These are phyloP conservation scores for Tachina fera DNA, from an alignment of 2,888 invertebrate species.

Conservation along the genomic window DNA sequence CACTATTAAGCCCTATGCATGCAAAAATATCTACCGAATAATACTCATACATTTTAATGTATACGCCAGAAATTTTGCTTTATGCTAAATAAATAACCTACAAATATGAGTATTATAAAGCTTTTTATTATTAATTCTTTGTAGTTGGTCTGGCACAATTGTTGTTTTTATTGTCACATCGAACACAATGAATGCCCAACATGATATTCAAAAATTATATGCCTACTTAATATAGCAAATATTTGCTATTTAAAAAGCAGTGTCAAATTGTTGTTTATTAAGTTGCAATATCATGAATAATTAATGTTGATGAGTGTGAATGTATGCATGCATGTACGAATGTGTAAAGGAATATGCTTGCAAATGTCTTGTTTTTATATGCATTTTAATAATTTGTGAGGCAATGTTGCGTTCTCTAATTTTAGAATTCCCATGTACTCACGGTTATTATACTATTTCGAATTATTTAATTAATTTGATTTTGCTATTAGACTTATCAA, in stretches of 20 bases:
- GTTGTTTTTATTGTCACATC: not conserved
- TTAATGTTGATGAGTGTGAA: not conserved
- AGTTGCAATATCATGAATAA: slow-evolving; percentile 30
- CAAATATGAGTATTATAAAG: not conserved
- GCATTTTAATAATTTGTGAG: slow-evolving; percentile 47
- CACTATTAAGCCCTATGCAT: too few species aligned
- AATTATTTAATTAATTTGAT: slow-evolving; percentile 8
- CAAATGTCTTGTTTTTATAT: not conserved
- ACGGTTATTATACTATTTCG: not conserved
- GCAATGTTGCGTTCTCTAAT: slow-evolving; percentile 45
- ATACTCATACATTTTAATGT: too few species aligned
- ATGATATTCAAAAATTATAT: slow-evolving; percentile 53
- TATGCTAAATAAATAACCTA: too few species aligned
- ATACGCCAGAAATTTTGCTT: too few species aligned
- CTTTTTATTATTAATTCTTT: not conserved
- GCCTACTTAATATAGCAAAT: slow-evolving; percentile 56
- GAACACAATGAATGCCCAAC: not conserved
- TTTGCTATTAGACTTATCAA: not conserved
- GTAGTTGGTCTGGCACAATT: not conserved
- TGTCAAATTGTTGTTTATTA: slow-evolving; percentile 59
- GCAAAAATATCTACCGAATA: too few species aligned
- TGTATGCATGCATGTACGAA: too few species aligned
- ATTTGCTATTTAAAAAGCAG: slow-evolving; percentile 47
- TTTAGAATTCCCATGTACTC: slow-evolving; percentile 42
- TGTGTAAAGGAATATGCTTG: not conserved